Evolutionary conservation across 2,888 invertebrate genomes (phyloP).

Genomic region (Bimastos eiseni): DNA sequence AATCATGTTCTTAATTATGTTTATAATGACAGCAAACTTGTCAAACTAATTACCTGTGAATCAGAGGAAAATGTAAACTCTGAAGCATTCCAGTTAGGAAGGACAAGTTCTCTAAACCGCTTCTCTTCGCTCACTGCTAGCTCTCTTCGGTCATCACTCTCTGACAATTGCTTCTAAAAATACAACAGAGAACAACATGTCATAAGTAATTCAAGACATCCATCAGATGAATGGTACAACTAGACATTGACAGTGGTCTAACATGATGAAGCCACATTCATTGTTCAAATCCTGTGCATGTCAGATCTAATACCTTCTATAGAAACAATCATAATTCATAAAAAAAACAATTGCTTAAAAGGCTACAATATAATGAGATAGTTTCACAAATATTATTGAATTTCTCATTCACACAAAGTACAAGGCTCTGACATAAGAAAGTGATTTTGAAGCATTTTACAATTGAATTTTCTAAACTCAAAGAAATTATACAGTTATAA

Average conservation of each 20-base stretch:
- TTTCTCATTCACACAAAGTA: not conserved
- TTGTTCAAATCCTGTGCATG: not conserved
- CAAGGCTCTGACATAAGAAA: not conserved
- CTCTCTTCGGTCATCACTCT: not conserved
- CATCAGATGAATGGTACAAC: not conserved
- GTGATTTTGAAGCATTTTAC: not conserved
- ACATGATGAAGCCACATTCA: not conserved
- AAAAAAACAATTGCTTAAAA: not conserved
- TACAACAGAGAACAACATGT: not conserved
- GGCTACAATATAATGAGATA: not conserved
- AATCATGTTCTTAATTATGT: not conserved
- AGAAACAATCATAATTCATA: not conserved
- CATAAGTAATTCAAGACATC: not conserved
- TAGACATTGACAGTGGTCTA: not conserved
- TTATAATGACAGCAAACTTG: not conserved
- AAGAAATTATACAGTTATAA: too few species aligned
- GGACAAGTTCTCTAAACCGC: not conserved
- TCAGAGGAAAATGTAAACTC: not conserved
- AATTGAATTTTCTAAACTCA: not conserved
- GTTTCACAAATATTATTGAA: too few species aligned
- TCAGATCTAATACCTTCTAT: not conserved
- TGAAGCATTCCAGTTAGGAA: conserved; percentile 14
- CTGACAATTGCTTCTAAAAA: not conserved
- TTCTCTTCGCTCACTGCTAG: not conserved
- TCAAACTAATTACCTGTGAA: not conserved